These are phyloP conservation scores for Turritopsis dohrnii DNA, from an alignment of 30 jellyfish, hydroid and myxozoan genomes.

Conservation along the genomic window DNA sequence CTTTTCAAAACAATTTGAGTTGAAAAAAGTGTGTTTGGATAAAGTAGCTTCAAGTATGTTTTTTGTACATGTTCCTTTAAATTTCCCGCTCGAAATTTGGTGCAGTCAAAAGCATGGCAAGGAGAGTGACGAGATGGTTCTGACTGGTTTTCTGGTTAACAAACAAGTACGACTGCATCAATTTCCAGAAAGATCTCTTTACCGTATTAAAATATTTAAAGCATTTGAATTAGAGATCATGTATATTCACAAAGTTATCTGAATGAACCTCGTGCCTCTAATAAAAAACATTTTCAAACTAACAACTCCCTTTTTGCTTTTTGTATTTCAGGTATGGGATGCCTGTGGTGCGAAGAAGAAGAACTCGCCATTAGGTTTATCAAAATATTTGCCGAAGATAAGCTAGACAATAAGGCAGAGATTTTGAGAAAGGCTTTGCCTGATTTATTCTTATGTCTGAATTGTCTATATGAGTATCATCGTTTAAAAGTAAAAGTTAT, in stretches of 20 bases:
- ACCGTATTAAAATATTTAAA: too few species aligned
- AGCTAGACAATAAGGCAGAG: background rate
- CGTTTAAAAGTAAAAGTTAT: background rate
- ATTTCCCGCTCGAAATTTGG: background rate
- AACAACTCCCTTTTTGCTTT: background rate
- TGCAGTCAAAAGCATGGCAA: background rate
- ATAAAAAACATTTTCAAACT: too few species aligned
- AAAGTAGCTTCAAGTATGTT: background rate
- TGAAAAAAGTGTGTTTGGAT: background rate
- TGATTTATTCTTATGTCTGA: background rate
- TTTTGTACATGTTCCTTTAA: background rate
- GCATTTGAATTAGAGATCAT: too few species aligned
- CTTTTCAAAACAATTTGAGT: too few species aligned
- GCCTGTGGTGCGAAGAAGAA: constrained; percentile 9
- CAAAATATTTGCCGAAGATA: background rate
- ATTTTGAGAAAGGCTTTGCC: background rate
- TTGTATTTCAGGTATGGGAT: background rate
- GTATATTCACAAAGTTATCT: too few species aligned
- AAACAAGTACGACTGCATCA: too few species aligned
- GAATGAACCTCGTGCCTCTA: too few species aligned
- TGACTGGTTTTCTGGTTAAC: too few species aligned
- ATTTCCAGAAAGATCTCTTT: too few species aligned
- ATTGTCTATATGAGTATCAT: constrained; percentile 9
- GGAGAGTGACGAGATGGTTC: too few species aligned
- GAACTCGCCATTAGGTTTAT: background rate